Evolutionary conservation across 2,888 invertebrate genomes (phyloP).

Genomic region (Volucella inanis): DNA sequence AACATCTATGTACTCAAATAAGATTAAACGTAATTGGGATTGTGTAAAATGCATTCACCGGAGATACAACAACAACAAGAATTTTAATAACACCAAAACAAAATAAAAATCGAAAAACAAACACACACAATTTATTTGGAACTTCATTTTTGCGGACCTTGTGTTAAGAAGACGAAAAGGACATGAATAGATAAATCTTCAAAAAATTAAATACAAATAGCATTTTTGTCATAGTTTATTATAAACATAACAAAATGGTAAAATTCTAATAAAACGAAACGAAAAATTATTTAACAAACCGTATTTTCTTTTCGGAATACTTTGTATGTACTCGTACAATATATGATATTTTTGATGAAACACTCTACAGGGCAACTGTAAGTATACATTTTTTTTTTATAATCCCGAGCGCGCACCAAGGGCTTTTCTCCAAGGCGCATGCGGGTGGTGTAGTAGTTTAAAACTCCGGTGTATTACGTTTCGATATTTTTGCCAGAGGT

Average conservation of each 20-base stretch:
- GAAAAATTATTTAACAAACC: slow-evolving; percentile 25
- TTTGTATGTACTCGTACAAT: too few species aligned
- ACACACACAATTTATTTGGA: slow-evolving; percentile 32
- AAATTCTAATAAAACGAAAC: slow-evolving; percentile 39
- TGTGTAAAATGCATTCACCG: slow-evolving; percentile 45
- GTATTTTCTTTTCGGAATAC: neutral
- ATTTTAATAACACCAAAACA: slow-evolving; percentile 15
- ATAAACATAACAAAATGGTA: slow-evolving; percentile 31
- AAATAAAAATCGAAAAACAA: neutral
- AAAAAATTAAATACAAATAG: slow-evolving; percentile 44
- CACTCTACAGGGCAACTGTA: too few species aligned
- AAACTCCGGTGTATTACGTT: too few species aligned
- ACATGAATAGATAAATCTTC: slow-evolving; percentile 27
- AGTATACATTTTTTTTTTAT: too few species aligned
- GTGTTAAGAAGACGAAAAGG: slow-evolving; percentile 28
- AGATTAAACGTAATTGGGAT: slow-evolving; percentile 34
- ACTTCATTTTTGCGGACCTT: slow-evolving; percentile 42
- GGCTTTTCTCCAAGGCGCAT: too few species aligned
- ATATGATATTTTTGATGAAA: too few species aligned
- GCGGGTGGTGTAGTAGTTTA: too few species aligned
- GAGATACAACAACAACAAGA: slow-evolving; percentile 26
- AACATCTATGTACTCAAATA: slow-evolving; percentile 7
- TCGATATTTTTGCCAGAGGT: too few species aligned
- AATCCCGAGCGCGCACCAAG: too few species aligned
- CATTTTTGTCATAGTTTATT: slow-evolving; percentile 66